Evolutionary conservation across 2,888 invertebrate species (phyloP).

Genomic region (Neuroscelio doddi): DNA sequence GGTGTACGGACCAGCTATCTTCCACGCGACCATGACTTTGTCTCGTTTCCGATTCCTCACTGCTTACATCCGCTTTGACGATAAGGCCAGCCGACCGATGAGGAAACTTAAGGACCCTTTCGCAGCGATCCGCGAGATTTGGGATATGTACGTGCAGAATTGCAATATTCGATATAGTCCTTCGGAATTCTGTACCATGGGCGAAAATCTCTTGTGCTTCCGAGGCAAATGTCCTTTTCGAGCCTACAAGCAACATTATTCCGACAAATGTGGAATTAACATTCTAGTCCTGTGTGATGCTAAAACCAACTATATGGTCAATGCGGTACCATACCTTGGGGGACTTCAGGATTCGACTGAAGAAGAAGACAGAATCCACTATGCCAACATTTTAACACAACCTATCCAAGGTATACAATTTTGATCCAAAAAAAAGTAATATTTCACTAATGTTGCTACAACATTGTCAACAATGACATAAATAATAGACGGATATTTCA

Average conservation of each 20-base stretch:
- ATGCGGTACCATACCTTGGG: slow-evolving; percentile 40
- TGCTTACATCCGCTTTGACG: slow-evolving; percentile 16
- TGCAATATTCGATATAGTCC: slow-evolving; percentile 44
- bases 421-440: background rate
- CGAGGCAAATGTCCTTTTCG: slow-evolving; percentile 42
- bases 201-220: slow-evolving; percentile 31
- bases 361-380: slow-evolving; percentile 14
- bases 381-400: slow-evolving; percentile 27
- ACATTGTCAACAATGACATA: no score
- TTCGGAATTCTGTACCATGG: slow-evolving; percentile 29
- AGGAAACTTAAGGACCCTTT: slow-evolving; percentile 18
- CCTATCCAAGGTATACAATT: slow-evolving; percentile 21
- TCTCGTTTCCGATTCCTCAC: slow-evolving; percentile 19
- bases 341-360: slow-evolving; percentile 13
- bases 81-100: slow-evolving; percentile 8
- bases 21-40: slow-evolving; percentile 21
- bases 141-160: slow-evolving; percentile 27
- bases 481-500: no score
- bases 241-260: slow-evolving; percentile 36
- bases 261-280: slow-evolving; percentile 43
- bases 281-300: slow-evolving; percentile 35
- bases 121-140: slow-evolving; percentile 29
- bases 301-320: slow-evolving; percentile 33
- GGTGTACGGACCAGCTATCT: slow-evolving; percentile 21
- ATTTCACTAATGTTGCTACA: no score